A percentile compares a stretch with the other conserved stretches of the same genome.
Evolutionary conservation across 2,797 vertebrate species (phyloP).

Genomic region (Cygnus olor): DNA sequence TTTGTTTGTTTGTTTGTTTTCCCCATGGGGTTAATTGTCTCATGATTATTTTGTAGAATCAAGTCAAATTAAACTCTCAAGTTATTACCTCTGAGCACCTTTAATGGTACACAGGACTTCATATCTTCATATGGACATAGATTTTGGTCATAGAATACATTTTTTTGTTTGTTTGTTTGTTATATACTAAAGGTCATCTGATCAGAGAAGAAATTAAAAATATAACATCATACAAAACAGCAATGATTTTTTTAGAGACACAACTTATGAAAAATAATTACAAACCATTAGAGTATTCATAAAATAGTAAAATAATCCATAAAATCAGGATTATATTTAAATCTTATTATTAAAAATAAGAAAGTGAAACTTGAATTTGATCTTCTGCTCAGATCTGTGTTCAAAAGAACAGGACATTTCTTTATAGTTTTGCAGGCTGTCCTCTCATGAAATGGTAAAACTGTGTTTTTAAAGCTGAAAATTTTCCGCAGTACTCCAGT

Average conservation of each 20-base stretch:
- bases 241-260: not conserved
- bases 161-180: not conserved
- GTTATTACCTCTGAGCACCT: not conserved
- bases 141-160: not conserved
- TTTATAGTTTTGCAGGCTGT: not conserved
- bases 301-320: not conserved
- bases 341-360: not conserved
- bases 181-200: not conserved
- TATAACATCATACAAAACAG: not conserved
- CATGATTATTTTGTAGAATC: not conserved
- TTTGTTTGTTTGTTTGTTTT: not conserved
- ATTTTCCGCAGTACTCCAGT: not conserved
- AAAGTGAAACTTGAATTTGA: not conserved
- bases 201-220: not conserved
- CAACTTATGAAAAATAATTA: not conserved
- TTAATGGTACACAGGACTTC: not conserved
- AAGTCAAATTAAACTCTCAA: not conserved
- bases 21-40: not conserved
- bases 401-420: not conserved
- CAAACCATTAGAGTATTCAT: not conserved
- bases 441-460: not conserved
- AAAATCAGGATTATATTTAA: not conserved
- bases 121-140: not conserved
- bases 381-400: not conserved
- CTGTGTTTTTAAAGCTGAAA: not conserved